Percentiles rank a stretch among this genome's conserved stretches.
Evolutionary conservation across 2,888 invertebrate genomes (phyloP).

Genomic region (Chymomyza fuscimana): DNA sequence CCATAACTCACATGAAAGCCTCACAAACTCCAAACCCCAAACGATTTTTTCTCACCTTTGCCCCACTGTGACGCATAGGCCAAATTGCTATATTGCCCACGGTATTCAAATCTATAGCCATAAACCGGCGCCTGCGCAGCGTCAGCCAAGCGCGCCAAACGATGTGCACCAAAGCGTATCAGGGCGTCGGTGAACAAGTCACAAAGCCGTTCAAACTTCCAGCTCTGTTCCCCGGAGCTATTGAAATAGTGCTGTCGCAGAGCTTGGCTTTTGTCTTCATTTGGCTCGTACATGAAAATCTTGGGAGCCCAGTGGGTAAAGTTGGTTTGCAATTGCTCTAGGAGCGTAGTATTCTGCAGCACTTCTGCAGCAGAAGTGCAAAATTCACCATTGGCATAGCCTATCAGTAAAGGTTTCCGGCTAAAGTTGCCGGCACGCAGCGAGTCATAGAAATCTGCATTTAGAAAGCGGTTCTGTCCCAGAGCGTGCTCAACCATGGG

Average conservation of each 20-base stretch:
- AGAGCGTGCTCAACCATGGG: slow-evolving; percentile 81
- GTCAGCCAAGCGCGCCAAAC: slow-evolving; percentile 79
- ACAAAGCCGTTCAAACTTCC: slow-evolving; percentile 49
- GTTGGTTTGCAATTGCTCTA: slow-evolving; percentile 78
- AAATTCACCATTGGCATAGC: slow-evolving; percentile 81
- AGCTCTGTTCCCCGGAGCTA: slow-evolving; percentile 5
- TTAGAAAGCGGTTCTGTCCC: slow-evolving; percentile 81
- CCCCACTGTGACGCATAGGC: slow-evolving; percentile 46
- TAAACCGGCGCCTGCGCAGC: slow-evolving; percentile 78
- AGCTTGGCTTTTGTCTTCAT: slow-evolving; percentile 24
- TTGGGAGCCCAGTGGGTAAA: slow-evolving; percentile 81
- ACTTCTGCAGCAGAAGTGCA: slow-evolving; percentile 79
- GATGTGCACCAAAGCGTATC: slow-evolving; percentile 80
- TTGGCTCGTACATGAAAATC: slow-evolving; percentile 79
- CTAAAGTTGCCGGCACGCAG: slow-evolving; percentile 78
- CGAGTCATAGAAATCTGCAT: slow-evolving; percentile 79
- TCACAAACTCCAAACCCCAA: background rate
- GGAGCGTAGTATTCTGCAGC: slow-evolving; percentile 23
- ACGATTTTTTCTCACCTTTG: slow-evolving; percentile 24
- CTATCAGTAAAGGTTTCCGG: slow-evolving; percentile 80
- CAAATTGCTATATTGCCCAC: slow-evolving; percentile 79
- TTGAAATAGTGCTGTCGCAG: slow-evolving; percentile 39
- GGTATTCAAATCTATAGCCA: slow-evolving; percentile 81
- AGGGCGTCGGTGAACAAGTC: slow-evolving; percentile 81
- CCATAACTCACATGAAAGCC: background rate